phyloP scores from a whole-genome alignment of 2,888 invertebrate species.

The Embidobia sp. region DNA sequence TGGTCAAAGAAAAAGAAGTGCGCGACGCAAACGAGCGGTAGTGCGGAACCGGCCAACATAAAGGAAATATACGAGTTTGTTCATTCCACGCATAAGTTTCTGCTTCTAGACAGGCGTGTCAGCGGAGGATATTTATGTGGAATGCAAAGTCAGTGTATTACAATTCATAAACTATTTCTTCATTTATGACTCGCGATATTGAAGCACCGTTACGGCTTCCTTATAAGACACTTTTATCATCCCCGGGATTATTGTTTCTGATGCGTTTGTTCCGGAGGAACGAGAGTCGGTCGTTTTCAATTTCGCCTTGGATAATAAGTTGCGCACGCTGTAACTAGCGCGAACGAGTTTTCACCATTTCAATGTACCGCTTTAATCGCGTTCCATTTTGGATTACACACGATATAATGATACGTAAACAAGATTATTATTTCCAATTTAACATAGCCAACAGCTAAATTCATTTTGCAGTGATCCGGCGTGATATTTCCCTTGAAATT shows the following conservation, averaged over 20 bases:
- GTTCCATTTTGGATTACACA: constrained; percentile 12
- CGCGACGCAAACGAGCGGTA: constrained; percentile 38
- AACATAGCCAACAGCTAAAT: constrained; percentile 18
- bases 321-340: background rate
- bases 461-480: constrained; percentile 1
- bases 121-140: constrained; percentile 55
- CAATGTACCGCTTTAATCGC: constrained; percentile 3
- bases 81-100: constrained; percentile 65
- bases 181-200: constrained; percentile 23
- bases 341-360: background rate
- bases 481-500: constrained; percentile 12
- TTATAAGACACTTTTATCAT: constrained; percentile 24
- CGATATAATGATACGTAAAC: constrained; percentile 30
- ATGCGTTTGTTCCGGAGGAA: constrained; percentile 5
- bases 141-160: constrained; percentile 25
- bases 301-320: constrained; percentile 6
- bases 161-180: constrained; percentile 48
- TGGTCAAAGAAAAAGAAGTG: constrained; percentile 27
- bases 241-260: constrained; percentile 8
- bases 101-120: constrained; percentile 37
- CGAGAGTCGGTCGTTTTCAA: constrained; percentile 1
- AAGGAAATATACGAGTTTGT: constrained; percentile 71
- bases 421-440: constrained; percentile 23
- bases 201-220: constrained; percentile 10
- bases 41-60: constrained; percentile 52